Evolutionary conservation across 2,888 invertebrate genomes (phyloP), one percentile per base, ranked within the genome.

Genomic region (Diarsia dahlii): DNA sequence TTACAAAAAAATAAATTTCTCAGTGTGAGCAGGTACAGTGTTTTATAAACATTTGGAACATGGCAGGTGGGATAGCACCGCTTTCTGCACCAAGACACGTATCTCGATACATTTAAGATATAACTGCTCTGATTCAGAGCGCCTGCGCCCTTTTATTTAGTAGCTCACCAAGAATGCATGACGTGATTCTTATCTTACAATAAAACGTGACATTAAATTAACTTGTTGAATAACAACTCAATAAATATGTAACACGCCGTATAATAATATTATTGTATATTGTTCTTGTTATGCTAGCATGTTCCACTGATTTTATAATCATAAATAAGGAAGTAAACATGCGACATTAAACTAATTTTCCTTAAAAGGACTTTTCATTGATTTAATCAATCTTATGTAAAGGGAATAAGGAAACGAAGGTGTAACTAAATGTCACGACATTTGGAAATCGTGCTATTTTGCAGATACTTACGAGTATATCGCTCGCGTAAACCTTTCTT

Each of bases 191-290:
- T 75, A 81, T 77, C 58, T 81, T 62, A 54, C 23, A 77, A 64
- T 64, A 74, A 74, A 78, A 78, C 68, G 65, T 82, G 73, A 68
- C 50, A 81, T 84, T 63, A n/a, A 66, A 84, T 70, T 82, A 73
- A 70, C 50, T 81, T 62, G 77, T 82, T 81, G 45, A 74, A 74
- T 71, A 84, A 75, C 77, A 81, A 74, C 46, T 82, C 62, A 58
- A 82, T 84, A 77, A 85, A 81, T 81, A 82, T 78, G 71, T 77
- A 81, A 76, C 45, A 65, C 64, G 39, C 15, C 15, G 46, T 60
- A 45, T 67, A 71, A 68, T 81, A 66, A 71, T 8, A 69, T 68
- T 70, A 80, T 48, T 64, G 56, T 70, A 58, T 79, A n/a, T 60
- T 58, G 70, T 71, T 68, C 2, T 71, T 48, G 20, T 56, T 82